Evolutionary conservation across 2,113 vertebrate species (phyloP), one percentile per base, ranked within the genome.

Genomic region (Leptocoma aspasia): DNA sequence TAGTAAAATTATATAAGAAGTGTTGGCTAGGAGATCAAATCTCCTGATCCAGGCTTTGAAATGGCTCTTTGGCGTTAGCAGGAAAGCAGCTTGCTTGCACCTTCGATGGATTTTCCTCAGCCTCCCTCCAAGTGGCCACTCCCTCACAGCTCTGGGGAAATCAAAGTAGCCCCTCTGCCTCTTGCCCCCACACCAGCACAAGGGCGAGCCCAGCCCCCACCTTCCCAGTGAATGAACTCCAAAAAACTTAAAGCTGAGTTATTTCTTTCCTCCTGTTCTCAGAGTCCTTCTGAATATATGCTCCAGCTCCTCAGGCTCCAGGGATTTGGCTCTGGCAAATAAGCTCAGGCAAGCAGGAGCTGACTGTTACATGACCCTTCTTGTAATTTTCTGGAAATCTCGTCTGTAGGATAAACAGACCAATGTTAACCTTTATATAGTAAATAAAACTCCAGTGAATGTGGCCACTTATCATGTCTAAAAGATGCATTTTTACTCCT

Each of bases 351-450:
- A 79, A 93, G 93, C 72, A 41, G 92, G 94, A 96, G 95, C 95
- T 97, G 97, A 96, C 96, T 96, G 95, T 95, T 96, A 94, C 85
- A 92, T 97, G 96, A 97, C 95, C 96, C 90, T 96, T 92, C 95
- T 87, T 96, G 96, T 93, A 86, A 96, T 97, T 94, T 97, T 83
- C 96, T 97, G 95, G 96, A 96, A 97, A 90, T 89, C 95, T 96
- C n/a, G 1, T 83, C 95, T 23, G 54, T 84, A 81, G 92, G 91
- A 95, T 97, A 96, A 97, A 97, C 95, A 97, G 89, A 86, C 94
- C 91, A 83, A 86, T 92, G 95, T 89, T 96, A 94, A 95, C 95
- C 93, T 97, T 94, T 94, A 56, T 86, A 88, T 90, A 94, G 94
- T 96, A 96, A 97, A 96, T 96, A 97, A 86, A 97, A 92, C 92